Evolutionary conservation across 2,888 invertebrate genomes (phyloP).

Genomic region (Caenorhabditis sp.): DNA sequence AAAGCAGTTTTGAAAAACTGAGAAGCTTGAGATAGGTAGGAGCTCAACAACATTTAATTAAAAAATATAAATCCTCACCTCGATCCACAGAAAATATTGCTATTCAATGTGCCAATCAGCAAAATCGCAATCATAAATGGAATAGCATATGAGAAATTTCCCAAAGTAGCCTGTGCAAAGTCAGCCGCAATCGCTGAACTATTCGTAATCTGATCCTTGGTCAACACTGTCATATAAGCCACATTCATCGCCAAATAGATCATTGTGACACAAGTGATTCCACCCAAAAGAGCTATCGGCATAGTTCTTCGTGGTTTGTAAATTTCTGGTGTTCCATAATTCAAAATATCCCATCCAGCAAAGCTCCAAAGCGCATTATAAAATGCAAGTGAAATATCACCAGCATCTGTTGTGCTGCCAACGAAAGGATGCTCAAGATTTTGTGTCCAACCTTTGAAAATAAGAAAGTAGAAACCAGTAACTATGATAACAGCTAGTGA

Average conservation of each 20-base stretch:
- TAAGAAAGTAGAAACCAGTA: constrained; percentile 53
- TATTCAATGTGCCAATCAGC: constrained; percentile 60
- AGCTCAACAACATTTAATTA: neutral
- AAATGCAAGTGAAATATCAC: constrained; percentile 48
- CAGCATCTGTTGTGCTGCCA: constrained; percentile 42
- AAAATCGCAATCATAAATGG: constrained; percentile 59
- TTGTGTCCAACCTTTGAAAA: constrained; percentile 48
- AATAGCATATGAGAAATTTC: constrained; percentile 54
- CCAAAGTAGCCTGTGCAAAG: constrained; percentile 52
- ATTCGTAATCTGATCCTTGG: constrained; percentile 45
- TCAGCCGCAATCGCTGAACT: constrained; percentile 58
- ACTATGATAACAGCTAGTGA: constrained; percentile 52
- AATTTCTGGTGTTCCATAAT: constrained; percentile 66
- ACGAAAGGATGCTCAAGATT: constrained; percentile 39
- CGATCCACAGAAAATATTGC: constrained; percentile 60
- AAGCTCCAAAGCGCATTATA: constrained; percentile 57
- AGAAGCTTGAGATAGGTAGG: neutral
- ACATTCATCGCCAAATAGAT: constrained; percentile 57
- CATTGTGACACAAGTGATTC: constrained; percentile 45
- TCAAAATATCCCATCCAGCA: constrained; percentile 65
- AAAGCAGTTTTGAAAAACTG: too few relatives aligned
- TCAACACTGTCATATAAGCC: constrained; percentile 59
- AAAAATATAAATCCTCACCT: constrained; percentile 24
- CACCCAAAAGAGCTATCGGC: constrained; percentile 57
- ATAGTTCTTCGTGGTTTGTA: constrained; percentile 55